Percentiles rank a stretch among this genome's conserved stretches.
phyloP scores from a whole-genome alignment of 2,113 vertebrate species.

The Sinocyclocheilus rhinocerous region DNA sequence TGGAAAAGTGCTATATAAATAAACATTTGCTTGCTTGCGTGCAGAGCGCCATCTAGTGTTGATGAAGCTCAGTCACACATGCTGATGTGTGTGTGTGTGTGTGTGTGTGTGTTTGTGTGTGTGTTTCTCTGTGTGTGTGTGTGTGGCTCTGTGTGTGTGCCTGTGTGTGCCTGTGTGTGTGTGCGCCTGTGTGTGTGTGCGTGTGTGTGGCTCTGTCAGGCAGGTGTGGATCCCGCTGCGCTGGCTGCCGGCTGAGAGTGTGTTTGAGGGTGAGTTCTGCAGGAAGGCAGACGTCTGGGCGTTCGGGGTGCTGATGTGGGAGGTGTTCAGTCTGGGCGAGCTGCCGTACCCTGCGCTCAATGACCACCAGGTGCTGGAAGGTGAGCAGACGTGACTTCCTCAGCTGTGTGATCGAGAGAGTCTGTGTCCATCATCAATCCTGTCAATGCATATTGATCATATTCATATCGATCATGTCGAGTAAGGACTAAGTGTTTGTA shows the following conservation, averaged over 20 bases:
- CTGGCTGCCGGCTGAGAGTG: conserved; percentile 92
- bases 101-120: neutral
- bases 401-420: too few relatives aligned
- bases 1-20: neutral
- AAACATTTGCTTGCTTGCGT: neutral
- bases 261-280: conserved; percentile 94
- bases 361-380: conserved; percentile 91
- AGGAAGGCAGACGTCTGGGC: conserved; percentile 96
- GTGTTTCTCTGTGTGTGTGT: neutral
- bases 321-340: conserved; percentile 92
- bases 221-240: conserved; percentile 95
- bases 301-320: conserved; percentile 97
- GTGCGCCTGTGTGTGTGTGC: neutral
- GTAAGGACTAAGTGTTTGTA: too few relatives aligned
- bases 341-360: conserved; percentile 84
- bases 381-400: conserved; percentile 67
- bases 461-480: too few relatives aligned
- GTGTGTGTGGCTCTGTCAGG: conserved; percentile 67
- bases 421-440: too few relatives aligned
- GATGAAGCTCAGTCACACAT: neutral
- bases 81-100: neutral
- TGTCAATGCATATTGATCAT: too few relatives aligned
- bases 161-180: neutral
- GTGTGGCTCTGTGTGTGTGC: neutral
- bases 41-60: conserved; percentile 24